Evolutionary conservation across 2,113 vertebrate species (phyloP), one percentile per base, ranked within the genome.

Genomic region (Pygoscelis antarcticus): DNA sequence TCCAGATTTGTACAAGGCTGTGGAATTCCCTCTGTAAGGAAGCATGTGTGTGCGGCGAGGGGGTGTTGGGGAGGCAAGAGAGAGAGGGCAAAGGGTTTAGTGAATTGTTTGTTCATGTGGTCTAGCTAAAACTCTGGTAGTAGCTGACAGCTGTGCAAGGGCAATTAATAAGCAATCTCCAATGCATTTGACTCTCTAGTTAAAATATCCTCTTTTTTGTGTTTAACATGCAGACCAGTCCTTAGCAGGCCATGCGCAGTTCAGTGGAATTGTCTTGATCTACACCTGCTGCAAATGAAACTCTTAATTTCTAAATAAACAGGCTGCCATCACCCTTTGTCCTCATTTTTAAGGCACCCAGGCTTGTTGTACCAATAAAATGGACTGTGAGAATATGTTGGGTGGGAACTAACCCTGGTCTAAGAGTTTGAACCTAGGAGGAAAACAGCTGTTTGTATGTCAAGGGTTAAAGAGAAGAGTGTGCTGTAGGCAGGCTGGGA

Each of bases 1-100:
- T 23, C 42, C 22, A 9, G n/a, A 34, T 21, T 49, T 4, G 4
- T 6, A 0, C 3, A 29, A 58, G n/a, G 74, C 32, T 66, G 49
- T 0, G 20, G 51, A 46, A 62, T 76, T 79, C 40, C 51, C 32
- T 54, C 46, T 27, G 44, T 11, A 2, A 11, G 44, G 62, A 54
- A 29, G 16, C 0, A 1, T 10, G 18, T 44, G 62, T 34, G 27
- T 38, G 62, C 0, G 1, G 47, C 1, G 3, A 55, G 49, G 6
- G 47, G 46, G 16, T 32, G 88, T 38, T 32, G 60, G 58, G 40
- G 52, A 36, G 36, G 42, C 7, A 6, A 34, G 18, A 55, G 51
- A 3, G 32, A 29, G 30, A 36, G 16, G 46, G n/a, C 10, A 20
- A 11, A 81, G 64, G 14, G 27, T 38, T 79, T 23, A 15, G 42